Conservation (phyloP, 1,140 invertebrate species). For the Drosophila tristis region DNA sequence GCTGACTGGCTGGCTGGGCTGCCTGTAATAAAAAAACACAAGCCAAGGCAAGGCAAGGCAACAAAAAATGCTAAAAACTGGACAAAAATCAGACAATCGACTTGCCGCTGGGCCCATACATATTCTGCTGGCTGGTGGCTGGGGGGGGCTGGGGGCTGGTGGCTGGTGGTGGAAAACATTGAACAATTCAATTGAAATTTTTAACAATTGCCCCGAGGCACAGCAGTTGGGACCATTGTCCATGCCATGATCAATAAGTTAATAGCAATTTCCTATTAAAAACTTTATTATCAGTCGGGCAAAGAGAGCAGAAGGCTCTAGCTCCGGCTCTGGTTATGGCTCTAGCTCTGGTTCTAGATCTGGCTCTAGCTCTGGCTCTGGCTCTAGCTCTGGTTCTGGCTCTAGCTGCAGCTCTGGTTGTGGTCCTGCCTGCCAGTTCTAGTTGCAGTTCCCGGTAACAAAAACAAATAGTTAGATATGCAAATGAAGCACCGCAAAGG, state of each 20-base stretch:
- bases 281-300: slow-evolving; percentile 76
- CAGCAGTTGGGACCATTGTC: slow-evolving; percentile 32
- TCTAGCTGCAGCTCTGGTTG: no score
- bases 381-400: no score
- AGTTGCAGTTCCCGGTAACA: slow-evolving; percentile 50
- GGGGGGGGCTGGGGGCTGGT: no score
- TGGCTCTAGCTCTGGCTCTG: not conserved
- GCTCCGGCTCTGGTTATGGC: no score
- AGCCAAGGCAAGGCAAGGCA: not conserved
- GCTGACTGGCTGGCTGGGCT: no score
- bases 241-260: slow-evolving; percentile 70
- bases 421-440: slow-evolving; percentile 4
- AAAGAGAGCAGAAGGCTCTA: not conserved
- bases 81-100: slow-evolving; percentile 27
- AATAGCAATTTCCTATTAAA: slow-evolving; percentile 81
- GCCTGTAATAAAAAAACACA: slow-evolving; percentile 23
- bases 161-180: slow-evolving; percentile 21
- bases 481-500: slow-evolving; percentile 46
- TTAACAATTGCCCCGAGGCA: slow-evolving; percentile 21
- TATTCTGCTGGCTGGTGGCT: no score
- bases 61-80: not conserved
- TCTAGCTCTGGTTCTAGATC: no score
- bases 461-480: slow-evolving; percentile 62
- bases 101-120: slow-evolving; percentile 30
- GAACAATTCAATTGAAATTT: slow-evolving; percentile 79